Percentiles rank a stretch among this genome's conserved stretches.
Conservation (phyloP, 1,140 invertebrate genomes). For the Apis laboriosa region DNA sequence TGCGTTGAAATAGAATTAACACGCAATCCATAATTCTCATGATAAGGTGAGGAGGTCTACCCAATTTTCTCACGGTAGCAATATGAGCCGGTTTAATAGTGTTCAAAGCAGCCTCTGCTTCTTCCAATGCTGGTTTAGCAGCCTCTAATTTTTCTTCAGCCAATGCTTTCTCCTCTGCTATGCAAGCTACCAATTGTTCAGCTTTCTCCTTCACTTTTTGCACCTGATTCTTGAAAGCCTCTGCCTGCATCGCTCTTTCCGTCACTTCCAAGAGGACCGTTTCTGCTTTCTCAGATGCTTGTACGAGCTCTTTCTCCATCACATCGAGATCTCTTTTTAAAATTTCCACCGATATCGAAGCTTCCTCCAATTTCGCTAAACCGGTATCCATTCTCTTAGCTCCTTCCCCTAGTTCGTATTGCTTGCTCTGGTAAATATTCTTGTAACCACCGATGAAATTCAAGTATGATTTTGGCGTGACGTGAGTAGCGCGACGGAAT, state of each 20-base stretch:
- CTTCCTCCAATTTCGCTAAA: conserved; percentile 95
- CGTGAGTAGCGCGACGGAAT: conserved; percentile 95
- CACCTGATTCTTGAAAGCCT: conserved; percentile 97
- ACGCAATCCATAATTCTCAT: conserved; percentile 99
- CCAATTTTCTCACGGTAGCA: conserved; percentile 96
- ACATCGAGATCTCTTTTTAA: conserved; percentile 95
- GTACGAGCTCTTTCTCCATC: conserved; percentile 95
- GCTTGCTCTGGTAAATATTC: conserved; percentile 94
- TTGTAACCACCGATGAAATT: conserved; percentile 98
- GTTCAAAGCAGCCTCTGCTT: conserved; percentile 96
- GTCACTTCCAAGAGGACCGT: conserved; percentile 93
- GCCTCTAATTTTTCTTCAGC: conserved; percentile 95
- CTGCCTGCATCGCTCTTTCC: conserved; percentile 95
- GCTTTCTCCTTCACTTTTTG: conserved; percentile 97
- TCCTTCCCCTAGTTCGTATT: conserved; percentile 93
- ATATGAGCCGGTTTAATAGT: conserved; percentile 99
- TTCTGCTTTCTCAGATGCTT: conserved; percentile 94
- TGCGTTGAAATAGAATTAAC: conserved; percentile 94
- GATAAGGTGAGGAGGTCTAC: conserved; percentile 96
- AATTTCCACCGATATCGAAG: conserved; percentile 93
- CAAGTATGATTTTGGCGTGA: conserved; percentile 98
- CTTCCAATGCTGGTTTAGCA: conserved; percentile 94
- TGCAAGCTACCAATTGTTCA: conserved; percentile 93
- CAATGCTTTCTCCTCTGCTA: conserved; percentile 94
- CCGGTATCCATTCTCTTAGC: conserved; percentile 97